Evolutionary conservation across 2,888 invertebrate genomes (phyloP).

Genomic region (Prosopocoilus inquinatus): DNA sequence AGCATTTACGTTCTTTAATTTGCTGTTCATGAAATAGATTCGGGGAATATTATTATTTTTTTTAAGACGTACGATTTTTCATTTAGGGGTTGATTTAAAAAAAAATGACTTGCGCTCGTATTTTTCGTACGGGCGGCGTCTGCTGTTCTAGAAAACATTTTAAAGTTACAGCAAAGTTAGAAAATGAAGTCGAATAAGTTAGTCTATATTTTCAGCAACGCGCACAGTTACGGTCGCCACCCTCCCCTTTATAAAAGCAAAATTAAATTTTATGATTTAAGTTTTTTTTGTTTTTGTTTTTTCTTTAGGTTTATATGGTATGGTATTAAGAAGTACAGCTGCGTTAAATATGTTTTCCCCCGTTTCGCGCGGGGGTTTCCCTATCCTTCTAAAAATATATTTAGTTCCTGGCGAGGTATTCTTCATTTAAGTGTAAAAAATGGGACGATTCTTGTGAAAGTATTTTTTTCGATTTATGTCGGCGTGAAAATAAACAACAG

Average conservation of each 20-base stretch:
- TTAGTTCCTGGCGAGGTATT: too few species aligned
- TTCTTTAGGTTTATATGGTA: not conserved
- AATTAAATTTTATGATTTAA: constrained; percentile 20
- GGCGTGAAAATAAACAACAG: constrained; percentile 23
- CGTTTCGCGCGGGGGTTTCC: too few species aligned
- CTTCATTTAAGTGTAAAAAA: too few species aligned
- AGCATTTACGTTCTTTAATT: too few species aligned
- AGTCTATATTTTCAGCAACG: constrained; percentile 4
- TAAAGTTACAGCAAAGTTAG: constrained; percentile 8
- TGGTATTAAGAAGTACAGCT: too few species aligned
- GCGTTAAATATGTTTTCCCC: too few species aligned
- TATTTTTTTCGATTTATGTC: not conserved
- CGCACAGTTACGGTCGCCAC: constrained; percentile 5
- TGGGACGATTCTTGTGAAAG: too few species aligned
- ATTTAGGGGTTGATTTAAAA: constrained; percentile 4
- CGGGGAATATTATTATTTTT: not conserved
- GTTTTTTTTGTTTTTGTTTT: constrained; percentile 6
- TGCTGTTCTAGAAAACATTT: constrained; percentile 3
- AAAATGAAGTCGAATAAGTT: constrained; percentile 14
- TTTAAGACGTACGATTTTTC: constrained; percentile 7
- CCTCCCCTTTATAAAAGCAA: constrained; percentile 7
- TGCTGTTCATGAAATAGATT: too few species aligned
- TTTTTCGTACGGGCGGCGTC: constrained; percentile 5
- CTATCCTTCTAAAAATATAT: too few species aligned
- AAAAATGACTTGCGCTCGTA: constrained; percentile 10